Base-by-base conservation (phyloP, 1,140 invertebrate species). In the Apocrypta bakeri region DNA sequence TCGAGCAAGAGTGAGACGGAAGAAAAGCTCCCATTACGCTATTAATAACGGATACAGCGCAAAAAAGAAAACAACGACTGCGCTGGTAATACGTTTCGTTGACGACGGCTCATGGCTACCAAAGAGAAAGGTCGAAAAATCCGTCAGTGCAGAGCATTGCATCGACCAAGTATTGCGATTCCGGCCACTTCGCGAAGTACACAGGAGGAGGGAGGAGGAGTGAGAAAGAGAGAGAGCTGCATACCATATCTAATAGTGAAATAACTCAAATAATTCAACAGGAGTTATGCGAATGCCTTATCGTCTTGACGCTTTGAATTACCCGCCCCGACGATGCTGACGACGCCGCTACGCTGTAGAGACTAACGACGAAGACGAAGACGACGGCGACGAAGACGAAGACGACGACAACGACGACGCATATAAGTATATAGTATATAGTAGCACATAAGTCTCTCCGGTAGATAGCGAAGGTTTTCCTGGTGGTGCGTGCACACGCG, bases 221-320 rank as follows among this genome's bases (percentile, higher is more conserved):
- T 29, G 63, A 48, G 61, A 75, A 48, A 68, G 71, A 75, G 31
- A 61, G 83, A 85, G 79, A 83, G 82, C 81, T 82, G 87, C 89
- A 91, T 90, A 88, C 88, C 89, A 87, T 90, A 89, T 90, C 89
- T 90, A 91, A 91, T 90, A 90, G 89, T 87, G 89, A 91, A 91
- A 91, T 91, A 90, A 88, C 88, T 90, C 84, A 87, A 90, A 90
- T 91, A 90, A 90, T 90, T 90, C 88, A 87, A 86, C 86, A 88
- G 86, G 86, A 90, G 87, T 90, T 90, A 90, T 90, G 89, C 87
- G 87, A 89, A 87, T 90, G 85, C 86, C 89, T 89, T 91, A 89
- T 91, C 87, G 87, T 87, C 82, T 87, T 87, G 89, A 89, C 87
- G 88, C 88, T 89, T 90, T 88, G 87, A 89, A 89, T 90, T 88